Conservation (phyloP, 2,888 invertebrate species). For the Carpatolechia fugitivella region DNA sequence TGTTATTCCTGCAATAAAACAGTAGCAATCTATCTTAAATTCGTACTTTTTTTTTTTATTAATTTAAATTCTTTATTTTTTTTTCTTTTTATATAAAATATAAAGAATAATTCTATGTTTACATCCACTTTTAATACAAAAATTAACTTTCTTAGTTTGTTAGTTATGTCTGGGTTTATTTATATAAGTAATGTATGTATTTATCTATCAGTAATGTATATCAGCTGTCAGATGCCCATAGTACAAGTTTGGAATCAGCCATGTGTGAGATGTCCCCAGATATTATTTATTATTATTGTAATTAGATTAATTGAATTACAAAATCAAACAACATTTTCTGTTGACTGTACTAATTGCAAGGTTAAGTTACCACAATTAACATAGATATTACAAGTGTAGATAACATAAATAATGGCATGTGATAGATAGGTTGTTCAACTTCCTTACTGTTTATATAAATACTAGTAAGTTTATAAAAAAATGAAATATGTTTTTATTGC, state of each 20-base stretch:
- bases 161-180: no score
- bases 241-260: no score
- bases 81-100: no score
- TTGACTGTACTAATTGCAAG: not conserved
- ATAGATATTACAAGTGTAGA: constrained; percentile 1
- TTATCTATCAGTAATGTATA: no score
- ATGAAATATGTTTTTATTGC: not conserved
- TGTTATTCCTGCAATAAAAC: no score
- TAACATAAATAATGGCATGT: not conserved
- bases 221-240: no score
- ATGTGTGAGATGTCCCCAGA: no score
- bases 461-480: not conserved
- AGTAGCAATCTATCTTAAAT: not conserved
- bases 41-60: not conserved
- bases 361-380: constrained; percentile 1
- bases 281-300: not conserved
- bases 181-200: no score
- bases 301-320: not conserved
- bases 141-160: no score
- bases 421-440: not conserved
- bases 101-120: no score
- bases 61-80: not conserved
- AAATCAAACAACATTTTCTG: no score
- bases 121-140: no score
- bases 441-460: not conserved